Percentiles rank a stretch among this genome's conserved stretches.
These are phyloP conservation scores for Congeria kusceri DNA, from an alignment of 2,888 invertebrate species.

Conservation along the genomic window DNA sequence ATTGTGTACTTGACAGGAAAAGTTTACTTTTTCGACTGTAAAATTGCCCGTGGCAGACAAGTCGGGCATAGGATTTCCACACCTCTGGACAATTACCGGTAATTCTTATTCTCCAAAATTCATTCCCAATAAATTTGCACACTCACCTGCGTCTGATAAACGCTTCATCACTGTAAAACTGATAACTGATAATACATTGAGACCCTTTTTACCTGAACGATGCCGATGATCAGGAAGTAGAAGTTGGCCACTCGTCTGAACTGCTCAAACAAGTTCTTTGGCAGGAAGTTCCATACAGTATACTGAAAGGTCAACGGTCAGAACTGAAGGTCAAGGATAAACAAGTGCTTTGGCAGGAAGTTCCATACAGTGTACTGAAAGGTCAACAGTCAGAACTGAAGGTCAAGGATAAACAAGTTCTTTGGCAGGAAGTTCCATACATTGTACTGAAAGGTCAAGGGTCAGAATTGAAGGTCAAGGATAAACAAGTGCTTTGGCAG, in stretches of 20 bases:
- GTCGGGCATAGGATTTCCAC: too few relatives aligned
- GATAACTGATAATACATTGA: too few relatives aligned
- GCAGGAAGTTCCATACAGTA: slow-evolving; percentile 91
- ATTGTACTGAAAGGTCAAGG: slow-evolving; percentile 89
- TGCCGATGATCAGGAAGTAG: slow-evolving; percentile 92
- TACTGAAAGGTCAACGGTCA: slow-evolving; percentile 88
- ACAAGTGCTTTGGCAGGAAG: slow-evolving; percentile 93
- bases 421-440: slow-evolving; percentile 92
- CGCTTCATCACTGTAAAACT: too few relatives aligned
- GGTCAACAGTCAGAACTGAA: slow-evolving; percentile 25
- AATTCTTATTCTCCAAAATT: too few relatives aligned
- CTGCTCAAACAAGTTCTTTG: slow-evolving; percentile 93
- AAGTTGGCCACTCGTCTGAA: slow-evolving; percentile 94
- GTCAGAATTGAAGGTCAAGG: too few relatives aligned
- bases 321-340: slow-evolving; percentile 71
- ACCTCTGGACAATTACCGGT: too few relatives aligned
- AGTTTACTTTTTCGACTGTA: too few relatives aligned
- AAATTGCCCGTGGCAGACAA: too few relatives aligned
- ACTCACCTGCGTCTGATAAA: too few relatives aligned
- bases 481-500: slow-evolving; percentile 92
- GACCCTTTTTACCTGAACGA: slow-evolving; percentile 89
- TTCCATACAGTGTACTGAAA: slow-evolving; percentile 91
- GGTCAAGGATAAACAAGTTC: slow-evolving; percentile 91
- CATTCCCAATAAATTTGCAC: too few relatives aligned
- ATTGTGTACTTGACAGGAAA: too few relatives aligned